Conservation (phyloP, 2,797 vertebrate species). For the Scarus forsteni region DNA sequence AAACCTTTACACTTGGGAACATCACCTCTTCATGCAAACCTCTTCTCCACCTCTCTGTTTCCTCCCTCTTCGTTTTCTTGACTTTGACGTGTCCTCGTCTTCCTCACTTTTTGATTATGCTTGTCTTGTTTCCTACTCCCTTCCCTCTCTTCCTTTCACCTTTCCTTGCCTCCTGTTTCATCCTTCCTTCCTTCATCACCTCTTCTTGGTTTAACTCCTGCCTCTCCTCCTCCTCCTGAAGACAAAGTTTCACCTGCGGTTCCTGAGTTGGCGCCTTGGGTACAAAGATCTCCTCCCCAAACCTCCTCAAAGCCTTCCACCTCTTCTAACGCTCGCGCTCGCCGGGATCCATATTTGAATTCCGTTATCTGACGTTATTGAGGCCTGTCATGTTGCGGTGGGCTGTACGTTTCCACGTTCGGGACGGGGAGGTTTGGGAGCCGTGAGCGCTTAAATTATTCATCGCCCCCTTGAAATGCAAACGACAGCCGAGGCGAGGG, state of each 20-base stretch:
- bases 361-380: slow-evolving; percentile 72
- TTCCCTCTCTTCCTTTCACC: neutral
- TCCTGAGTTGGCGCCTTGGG: slow-evolving; percentile 35
- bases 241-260: slow-evolving; percentile 52
- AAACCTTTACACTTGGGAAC: too few relatives aligned
- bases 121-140: too few relatives aligned
- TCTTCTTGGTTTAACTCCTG: neutral
- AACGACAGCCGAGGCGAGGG: slow-evolving; percentile 80
- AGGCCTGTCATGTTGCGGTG: slow-evolving; percentile 74
- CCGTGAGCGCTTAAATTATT: slow-evolving; percentile 80
- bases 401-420: slow-evolving; percentile 39
- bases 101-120: neutral
- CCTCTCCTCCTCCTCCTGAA: neutral
- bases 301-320: slow-evolving; percentile 44
- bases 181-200: too few relatives aligned
- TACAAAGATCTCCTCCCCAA: slow-evolving; percentile 35
- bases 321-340: slow-evolving; percentile 16
- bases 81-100: too few relatives aligned
- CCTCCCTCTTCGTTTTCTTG: too few relatives aligned
- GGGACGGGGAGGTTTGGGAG: slow-evolving; percentile 48
- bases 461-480: slow-evolving; percentile 82
- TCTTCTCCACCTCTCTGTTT: too few relatives aligned
- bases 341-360: slow-evolving; percentile 34
- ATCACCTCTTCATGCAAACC: too few relatives aligned
- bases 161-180: neutral